Conservation (phyloP, 2,113 vertebrate species). For the Clarias magur region DNA sequence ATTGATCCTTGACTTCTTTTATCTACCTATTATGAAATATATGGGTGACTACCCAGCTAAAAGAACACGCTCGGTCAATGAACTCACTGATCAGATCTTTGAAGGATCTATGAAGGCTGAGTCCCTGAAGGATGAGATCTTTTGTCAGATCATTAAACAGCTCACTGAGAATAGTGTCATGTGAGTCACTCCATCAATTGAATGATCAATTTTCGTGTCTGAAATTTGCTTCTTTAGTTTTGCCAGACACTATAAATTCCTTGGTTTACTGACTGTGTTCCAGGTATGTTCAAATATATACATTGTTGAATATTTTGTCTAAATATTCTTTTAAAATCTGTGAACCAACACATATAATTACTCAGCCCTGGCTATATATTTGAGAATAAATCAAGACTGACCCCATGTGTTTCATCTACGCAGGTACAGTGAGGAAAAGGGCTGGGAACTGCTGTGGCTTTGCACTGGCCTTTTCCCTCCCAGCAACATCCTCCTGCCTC, state of each 20-base stretch:
- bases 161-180: slow-evolving; percentile 94
- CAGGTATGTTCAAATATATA: neutral
- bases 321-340: neutral
- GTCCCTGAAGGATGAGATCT: slow-evolving; percentile 92
- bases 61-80: slow-evolving; percentile 86
- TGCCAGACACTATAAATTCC: neutral
- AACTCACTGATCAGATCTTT: slow-evolving; percentile 96
- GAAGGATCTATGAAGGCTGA: slow-evolving; percentile 93
- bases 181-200: slow-evolving; percentile 65
- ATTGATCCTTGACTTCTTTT: slow-evolving; percentile 42
- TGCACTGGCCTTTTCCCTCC: slow-evolving; percentile 92
- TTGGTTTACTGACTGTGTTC: neutral
- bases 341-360: neutral
- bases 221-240: neutral
- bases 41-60: slow-evolving; percentile 99
- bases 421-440: slow-evolving; percentile 87
- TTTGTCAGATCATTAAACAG: slow-evolving; percentile 94
- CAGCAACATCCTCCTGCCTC: slow-evolving; percentile 88
- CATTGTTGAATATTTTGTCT: neutral
- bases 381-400: slow-evolving; percentile 3
- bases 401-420: neutral
- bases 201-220: neutral
- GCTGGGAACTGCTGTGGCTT: slow-evolving; percentile 96
- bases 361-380: neutral
- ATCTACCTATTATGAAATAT: slow-evolving; percentile 91